A percentile compares a stretch with the other conserved stretches of the same genome.
Evolutionary conservation across 2,888 invertebrate species (phyloP).

Genomic region (Oxycera nigricornis): DNA sequence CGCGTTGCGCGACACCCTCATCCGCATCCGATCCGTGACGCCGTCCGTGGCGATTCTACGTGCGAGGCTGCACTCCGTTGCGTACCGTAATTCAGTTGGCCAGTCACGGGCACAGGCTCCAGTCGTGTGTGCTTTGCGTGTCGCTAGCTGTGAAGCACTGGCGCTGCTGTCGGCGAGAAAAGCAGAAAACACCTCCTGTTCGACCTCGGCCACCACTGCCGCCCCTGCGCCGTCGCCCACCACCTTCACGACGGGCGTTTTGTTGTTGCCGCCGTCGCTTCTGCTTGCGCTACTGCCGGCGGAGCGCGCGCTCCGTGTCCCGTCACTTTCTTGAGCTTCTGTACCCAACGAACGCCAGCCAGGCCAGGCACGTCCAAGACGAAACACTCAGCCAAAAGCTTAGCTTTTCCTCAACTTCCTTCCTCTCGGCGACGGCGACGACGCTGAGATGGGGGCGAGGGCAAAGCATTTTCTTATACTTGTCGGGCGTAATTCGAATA

Average conservation of each 20-base stretch:
- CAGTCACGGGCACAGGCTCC: conserved; percentile 24
- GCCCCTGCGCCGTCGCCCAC: conserved; percentile 31
- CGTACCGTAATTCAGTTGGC: neutral
- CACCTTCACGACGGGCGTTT: neutral
- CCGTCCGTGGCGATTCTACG: neutral
- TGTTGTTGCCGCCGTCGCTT: conserved; percentile 5
- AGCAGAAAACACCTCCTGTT: conserved; percentile 40
- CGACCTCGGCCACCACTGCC: no score
- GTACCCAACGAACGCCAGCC: neutral
- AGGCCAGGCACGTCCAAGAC: neutral
- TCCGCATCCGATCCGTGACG: conserved; percentile 21
- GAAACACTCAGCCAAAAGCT: conserved; percentile 36
- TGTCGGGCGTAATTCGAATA: conserved; percentile 23
- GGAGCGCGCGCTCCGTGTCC: neutral
- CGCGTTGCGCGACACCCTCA: conserved; percentile 10
- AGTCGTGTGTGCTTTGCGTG: conserved; percentile 41
- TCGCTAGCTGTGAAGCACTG: conserved; percentile 45
- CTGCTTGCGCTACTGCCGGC: neutral
- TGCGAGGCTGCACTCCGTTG: conserved; percentile 6
- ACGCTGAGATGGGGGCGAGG: conserved; percentile 8
- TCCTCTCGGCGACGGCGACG: conserved; percentile 16
- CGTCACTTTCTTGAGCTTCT: conserved; percentile 37
- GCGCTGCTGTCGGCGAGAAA: conserved; percentile 38
- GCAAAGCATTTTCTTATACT: conserved; percentile 35
- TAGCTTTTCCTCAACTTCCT: conserved; percentile 40